These are phyloP conservation scores for Tetranychus piercei DNA, from an alignment of 2,888 invertebrate genomes.

Conservation along the genomic window DNA sequence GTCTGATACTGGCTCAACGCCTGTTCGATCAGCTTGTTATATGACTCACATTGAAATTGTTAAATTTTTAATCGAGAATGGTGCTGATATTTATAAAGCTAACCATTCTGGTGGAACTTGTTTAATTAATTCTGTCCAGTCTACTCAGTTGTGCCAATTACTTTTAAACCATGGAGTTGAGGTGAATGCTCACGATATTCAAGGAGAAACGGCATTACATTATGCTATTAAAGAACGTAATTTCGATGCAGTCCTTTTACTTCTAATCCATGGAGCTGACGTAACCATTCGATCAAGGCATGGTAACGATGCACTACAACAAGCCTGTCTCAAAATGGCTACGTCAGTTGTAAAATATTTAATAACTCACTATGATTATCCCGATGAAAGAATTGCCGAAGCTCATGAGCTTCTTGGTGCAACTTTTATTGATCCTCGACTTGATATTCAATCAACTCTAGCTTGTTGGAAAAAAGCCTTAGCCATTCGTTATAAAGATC, in stretches of 20 bases:
- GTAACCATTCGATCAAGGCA: slow-evolving; percentile 44
- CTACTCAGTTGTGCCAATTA: slow-evolving; percentile 56
- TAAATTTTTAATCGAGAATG: slow-evolving; percentile 31
- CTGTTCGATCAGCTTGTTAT: slow-evolving; percentile 75
- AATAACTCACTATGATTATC: slow-evolving; percentile 43
- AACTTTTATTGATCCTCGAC: slow-evolving; percentile 68
- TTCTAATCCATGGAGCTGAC: slow-evolving; percentile 60
- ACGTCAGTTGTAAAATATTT: slow-evolving; percentile 41
- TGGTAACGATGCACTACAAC: slow-evolving; percentile 72
- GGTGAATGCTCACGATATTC: slow-evolving; percentile 69
- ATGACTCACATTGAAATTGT: slow-evolving; percentile 71
- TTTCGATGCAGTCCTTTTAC: slow-evolving; percentile 59
- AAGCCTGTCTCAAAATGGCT: slow-evolving; percentile 56
- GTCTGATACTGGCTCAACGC: slow-evolving; percentile 62
- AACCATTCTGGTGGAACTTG: slow-evolving; percentile 84
- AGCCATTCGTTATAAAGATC: slow-evolving; percentile 37
- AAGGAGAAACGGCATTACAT: slow-evolving; percentile 74
- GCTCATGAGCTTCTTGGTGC: slow-evolving; percentile 72
- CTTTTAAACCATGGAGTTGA: slow-evolving; percentile 58
- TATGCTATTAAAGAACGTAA: slow-evolving; percentile 58
- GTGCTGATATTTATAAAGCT: slow-evolving; percentile 42
- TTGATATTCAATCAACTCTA: slow-evolving; percentile 50
- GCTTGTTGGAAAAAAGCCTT: slow-evolving; percentile 62
- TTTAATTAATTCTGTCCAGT: slow-evolving; percentile 78
- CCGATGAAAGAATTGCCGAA: slow-evolving; percentile 52